phyloP scores from a whole-genome alignment of 2,797 vertebrate genomes.

The Tokudaia tokunoshimensis region DNA sequence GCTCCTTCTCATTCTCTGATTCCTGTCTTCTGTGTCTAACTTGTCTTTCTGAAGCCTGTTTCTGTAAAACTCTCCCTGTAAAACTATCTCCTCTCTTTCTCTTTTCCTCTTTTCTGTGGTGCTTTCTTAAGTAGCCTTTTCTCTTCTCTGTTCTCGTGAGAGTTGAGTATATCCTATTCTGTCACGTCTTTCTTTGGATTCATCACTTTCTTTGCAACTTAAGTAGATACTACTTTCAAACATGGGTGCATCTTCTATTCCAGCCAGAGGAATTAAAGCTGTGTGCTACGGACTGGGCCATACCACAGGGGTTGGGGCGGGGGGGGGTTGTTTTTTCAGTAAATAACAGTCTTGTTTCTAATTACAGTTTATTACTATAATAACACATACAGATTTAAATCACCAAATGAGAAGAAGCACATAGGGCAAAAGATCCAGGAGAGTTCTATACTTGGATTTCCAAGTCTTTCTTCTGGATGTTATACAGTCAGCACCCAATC shows the following conservation, averaged over 20 bases:
- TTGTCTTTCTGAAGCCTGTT: not conserved
- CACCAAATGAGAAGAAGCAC: not conserved
- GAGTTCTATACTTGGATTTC: not conserved
- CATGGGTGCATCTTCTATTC: not conserved
- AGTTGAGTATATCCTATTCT: not conserved
- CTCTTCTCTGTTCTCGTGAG: not conserved
- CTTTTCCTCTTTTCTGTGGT: not conserved
- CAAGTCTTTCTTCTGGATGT: not conserved
- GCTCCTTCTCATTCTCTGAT: not conserved
- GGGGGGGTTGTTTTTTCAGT: not conserved
- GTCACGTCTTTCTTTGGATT: not conserved
- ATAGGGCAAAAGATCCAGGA: not conserved
- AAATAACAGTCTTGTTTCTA: not conserved
- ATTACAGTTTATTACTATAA: conserved; percentile 14
- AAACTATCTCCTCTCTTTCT: not conserved
- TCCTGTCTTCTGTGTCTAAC: not conserved
- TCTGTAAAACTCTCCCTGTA: not conserved
- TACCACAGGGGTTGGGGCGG: too few species aligned
- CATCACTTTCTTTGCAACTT: too few species aligned
- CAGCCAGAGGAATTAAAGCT: not conserved
- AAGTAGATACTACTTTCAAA: not conserved
- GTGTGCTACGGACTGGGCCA: too few species aligned
- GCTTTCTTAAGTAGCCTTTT: not conserved
- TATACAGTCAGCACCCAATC: not conserved
- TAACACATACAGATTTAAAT: conserved; percentile 4